A percentile compares a stretch with the other conserved stretches of the same genome.
Evolutionary conservation across 2,113 vertebrate genomes (phyloP).

Genomic region (Setophaga petechia): DNA sequence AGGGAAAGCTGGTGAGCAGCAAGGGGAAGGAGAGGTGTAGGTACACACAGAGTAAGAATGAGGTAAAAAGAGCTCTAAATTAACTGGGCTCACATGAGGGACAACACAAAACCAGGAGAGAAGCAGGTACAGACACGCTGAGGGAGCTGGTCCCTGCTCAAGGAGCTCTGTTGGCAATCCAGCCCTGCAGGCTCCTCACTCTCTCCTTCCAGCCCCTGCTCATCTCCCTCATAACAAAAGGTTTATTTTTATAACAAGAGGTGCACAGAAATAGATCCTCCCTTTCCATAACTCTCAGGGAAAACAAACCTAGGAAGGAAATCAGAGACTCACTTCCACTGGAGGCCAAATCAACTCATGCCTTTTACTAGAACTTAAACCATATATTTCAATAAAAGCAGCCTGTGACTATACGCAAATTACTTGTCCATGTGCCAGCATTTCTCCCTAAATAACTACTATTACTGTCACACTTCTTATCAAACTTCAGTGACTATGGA

Average conservation of each 20-base stretch:
- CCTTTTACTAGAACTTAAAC: neutral
- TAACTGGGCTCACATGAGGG: neutral
- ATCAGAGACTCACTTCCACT: neutral
- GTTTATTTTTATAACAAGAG: constrained; percentile 38
- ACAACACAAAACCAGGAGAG: neutral
- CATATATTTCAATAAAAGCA: neutral
- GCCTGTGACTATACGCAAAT: neutral
- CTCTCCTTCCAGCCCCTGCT: neutral
- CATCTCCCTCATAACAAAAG: neutral
- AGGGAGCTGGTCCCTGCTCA: neutral
- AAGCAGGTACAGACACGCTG: neutral
- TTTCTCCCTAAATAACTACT: constrained; percentile 21
- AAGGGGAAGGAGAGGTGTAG: neutral
- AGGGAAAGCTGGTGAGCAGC: neutral
- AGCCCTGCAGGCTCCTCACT: neutral
- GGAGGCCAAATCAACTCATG: neutral
- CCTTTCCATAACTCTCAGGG: constrained; percentile 1
- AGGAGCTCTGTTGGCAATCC: neutral
- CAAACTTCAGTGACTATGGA: neutral
- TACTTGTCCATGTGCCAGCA: neutral
- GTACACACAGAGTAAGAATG: neutral
- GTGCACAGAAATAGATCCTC: constrained; percentile 42
- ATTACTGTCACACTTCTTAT: neutral
- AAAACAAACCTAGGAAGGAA: constrained; percentile 66
- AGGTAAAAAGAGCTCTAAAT: neutral